Base-by-base conservation (phyloP, 2,113 vertebrate species). In the Cheilinus undulatus region DNA sequence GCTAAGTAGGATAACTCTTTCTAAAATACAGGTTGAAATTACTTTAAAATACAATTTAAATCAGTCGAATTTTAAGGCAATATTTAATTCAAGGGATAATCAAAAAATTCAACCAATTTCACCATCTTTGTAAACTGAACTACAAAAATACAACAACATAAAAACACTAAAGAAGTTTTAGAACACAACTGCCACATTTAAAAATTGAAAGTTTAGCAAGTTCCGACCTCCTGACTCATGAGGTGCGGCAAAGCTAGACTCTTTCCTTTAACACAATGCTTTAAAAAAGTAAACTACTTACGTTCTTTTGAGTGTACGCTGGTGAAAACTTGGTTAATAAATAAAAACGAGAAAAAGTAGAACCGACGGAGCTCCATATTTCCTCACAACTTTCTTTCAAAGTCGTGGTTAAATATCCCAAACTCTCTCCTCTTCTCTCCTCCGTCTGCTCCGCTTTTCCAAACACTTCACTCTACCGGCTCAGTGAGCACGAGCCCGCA, bases 221-320 rank as follows among this genome's bases (percentile, higher is more conserved):
- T 87, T 86, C 81, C 84, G 50, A 20, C 28, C 23, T 54, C 45
- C 38, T 79, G 80, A 86, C 64, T 83, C 78, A 79, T 43, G 27
- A 69, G 73, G 72, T 77, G 60, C 34, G 62, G 66, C 43, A 20
- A 60, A 70, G 19, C 23, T 22, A 5, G 10, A 1, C 50, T 13
- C 3, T 22, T 24, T 56, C n/a, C 34, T 52, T 34, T 48, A 14
- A 23, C 8, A 50, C 15, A 48, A 30, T 1, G 2, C 22, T 0
- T 38, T 15, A 42, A 58, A 22, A 22, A 51, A 57, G 7, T 15
- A 64, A 22, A 22, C 2, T 73, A 92, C 94, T 94, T 80, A 95
- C 94, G 91, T 85, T 94, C 91, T 86, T 93, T 92, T 2, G 90
- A 88, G 67, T 94, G 91, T 7, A 86, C 73, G 67, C 85, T 87